Evolutionary conservation across 2,113 vertebrate genomes (phyloP), one percentile per base, ranked within the genome.

Genomic region (Chauna torquata): DNA sequence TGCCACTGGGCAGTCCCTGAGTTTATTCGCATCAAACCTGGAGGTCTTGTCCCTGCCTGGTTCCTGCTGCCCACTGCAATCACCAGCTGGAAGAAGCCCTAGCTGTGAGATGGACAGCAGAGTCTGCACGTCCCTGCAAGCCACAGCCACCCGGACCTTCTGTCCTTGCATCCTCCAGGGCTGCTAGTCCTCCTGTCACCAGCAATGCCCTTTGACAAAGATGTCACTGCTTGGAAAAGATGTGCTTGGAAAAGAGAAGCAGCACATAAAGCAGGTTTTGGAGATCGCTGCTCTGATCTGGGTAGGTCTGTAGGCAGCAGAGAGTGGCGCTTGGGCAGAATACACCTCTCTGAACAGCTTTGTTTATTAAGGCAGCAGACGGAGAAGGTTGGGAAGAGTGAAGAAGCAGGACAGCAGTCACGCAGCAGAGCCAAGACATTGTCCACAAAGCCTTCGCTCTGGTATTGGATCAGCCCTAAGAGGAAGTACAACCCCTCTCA

Each of bases 191-290:
- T 76, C 49, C 81, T 76, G 88, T 70, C 94, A 91, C 83, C 91
- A 95, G 88, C 74, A 65, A 34, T 50, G 85, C 68, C 77, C 85
- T 92, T 68, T 90, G 95, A 92, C 92, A 65, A 64, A 47, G 40
- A 84, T 54, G 83, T 89, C 86, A 69, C 58, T n/a, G 52, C 25
- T 68, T 57, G n/a, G n/a, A n/a, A n/a, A n/a, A n/a, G n/a, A n/a
- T n/a, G 42, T 1, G 14, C 58, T 59, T 8, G 34, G 65, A 25
- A 40, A 40, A 55, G 59, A 86, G 69, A 69, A 77, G 84, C 72
- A 79, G 80, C 65, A 79, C 52, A 47, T 34, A 65, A 65, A 92
- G 74, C 57, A 84, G 62, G 34, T 32, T 59, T 69, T 36, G 86
- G 69, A 88, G 38, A 14, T 44, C 2, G 1, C 30, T 30, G 38